These are phyloP conservation scores for Acridotheres tristis DNA, from an alignment of 2,797 vertebrate species.

Conservation along the genomic window DNA sequence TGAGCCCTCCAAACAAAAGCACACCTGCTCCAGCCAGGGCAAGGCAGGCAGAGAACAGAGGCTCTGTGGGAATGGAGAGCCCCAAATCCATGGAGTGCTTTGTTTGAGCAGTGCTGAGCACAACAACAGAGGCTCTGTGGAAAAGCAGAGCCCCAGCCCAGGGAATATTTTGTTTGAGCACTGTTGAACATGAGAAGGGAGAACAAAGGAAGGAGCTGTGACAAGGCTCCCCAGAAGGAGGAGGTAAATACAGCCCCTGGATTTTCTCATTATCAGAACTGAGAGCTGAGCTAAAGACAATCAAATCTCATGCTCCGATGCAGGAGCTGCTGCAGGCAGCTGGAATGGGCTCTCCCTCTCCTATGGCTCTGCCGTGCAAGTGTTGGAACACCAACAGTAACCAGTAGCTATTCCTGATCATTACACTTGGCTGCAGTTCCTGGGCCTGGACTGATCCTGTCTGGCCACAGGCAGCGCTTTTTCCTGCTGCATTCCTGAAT, in stretches of 20 bases:
- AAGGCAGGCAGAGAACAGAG: neutral
- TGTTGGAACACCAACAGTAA: neutral
- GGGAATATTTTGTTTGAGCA: neutral
- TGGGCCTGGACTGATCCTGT: neutral
- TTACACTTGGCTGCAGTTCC: neutral
- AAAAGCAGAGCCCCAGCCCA: neutral
- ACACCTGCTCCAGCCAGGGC: neutral
- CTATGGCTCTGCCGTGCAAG: neutral
- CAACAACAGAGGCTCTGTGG: neutral
- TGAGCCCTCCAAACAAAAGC: neutral
- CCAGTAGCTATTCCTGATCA: neutral
- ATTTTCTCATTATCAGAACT: neutral
- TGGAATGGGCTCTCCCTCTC: neutral
- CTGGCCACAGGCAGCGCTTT: neutral
- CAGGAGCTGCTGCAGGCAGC: neutral
- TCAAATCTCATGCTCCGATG: neutral
- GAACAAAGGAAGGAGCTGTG: neutral
- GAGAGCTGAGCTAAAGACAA: slow-evolving; percentile 17
- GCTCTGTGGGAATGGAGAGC: neutral
- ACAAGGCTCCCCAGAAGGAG: neutral
- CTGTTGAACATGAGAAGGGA: neutral
- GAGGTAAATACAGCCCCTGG: slow-evolving; percentile 26
- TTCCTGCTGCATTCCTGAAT: neutral
- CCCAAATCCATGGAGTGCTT: neutral
- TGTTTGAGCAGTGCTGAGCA: neutral